Conservation (phyloP, 1,140 invertebrate species). For the Eulimnadia texana region DNA sequence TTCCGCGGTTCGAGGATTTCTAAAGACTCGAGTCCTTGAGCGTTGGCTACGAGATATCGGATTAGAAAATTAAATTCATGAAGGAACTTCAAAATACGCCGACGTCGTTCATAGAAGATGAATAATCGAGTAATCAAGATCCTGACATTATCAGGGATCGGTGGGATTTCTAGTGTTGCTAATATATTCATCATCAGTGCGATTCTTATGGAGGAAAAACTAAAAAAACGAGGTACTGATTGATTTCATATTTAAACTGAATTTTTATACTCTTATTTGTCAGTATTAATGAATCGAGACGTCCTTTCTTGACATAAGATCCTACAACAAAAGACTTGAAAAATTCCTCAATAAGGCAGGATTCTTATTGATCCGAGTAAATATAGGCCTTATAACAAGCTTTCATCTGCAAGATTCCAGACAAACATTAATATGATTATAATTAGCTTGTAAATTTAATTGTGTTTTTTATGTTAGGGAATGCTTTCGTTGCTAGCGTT, state of each 20-base stretch:
- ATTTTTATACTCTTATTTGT: background rate
- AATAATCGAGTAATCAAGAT: slow-evolving; percentile 38
- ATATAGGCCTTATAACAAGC: background rate
- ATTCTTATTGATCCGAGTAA: background rate
- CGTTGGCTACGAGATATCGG: too few relatives aligned
- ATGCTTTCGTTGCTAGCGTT: slow-evolving; percentile 59
- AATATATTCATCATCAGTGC: slow-evolving; percentile 62
- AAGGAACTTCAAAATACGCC: too few relatives aligned
- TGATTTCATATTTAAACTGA: background rate
- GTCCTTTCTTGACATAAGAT: background rate
- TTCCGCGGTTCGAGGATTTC: too few relatives aligned
- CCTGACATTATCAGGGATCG: slow-evolving; percentile 44
- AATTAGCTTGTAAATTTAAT: too few relatives aligned
- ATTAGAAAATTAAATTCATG: too few relatives aligned
- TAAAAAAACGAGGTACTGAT: slow-evolving; percentile 45
- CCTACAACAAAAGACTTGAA: background rate
- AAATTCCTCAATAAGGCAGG: background rate
- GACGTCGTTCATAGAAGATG: background rate
- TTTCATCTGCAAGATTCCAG: too few relatives aligned
- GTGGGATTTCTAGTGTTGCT: slow-evolving; percentile 50
- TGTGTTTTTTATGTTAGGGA: slow-evolving; percentile 42
- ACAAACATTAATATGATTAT: too few relatives aligned
- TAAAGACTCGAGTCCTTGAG: too few relatives aligned
- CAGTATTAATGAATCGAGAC: background rate
- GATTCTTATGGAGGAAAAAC: slow-evolving; percentile 53